phyloP scores from a whole-genome alignment of 2,888 invertebrate genomes.

The Miltochrista miniata region DNA sequence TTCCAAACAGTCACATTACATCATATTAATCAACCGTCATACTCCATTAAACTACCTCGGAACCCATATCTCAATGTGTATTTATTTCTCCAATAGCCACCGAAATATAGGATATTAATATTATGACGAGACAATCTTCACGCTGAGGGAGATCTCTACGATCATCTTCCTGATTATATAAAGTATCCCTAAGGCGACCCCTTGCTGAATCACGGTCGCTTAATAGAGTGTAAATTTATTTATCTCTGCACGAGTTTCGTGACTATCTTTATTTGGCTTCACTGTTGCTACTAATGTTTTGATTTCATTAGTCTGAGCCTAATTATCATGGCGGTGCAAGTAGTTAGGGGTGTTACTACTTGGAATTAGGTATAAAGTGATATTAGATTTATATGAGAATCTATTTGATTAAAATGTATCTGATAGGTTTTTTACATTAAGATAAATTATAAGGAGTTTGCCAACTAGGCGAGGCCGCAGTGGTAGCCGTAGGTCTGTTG shows the following conservation, averaged over 20 bases:
- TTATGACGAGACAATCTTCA: constrained; percentile 8
- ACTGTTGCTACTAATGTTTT: constrained; percentile 33
- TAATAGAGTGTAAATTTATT: constrained; percentile 72
- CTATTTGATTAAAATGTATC: background rate
- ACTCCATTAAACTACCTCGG: no score
- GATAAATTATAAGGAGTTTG: no score
- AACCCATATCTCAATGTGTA: background rate
- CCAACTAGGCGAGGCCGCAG: no score
- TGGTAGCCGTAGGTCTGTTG: no score
- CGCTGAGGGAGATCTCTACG: constrained; percentile 2
- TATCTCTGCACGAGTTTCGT: constrained; percentile 39
- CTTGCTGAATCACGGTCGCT: constrained; percentile 65
- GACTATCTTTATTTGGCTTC: constrained; percentile 35
- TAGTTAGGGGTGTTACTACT: constrained; percentile 12
- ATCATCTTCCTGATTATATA: constrained; percentile 13
- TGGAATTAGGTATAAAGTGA: background rate
- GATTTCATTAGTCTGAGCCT: constrained; percentile 41
- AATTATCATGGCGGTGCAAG: constrained; percentile 26
- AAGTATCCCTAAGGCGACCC: constrained; percentile 29
- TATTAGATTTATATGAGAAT: background rate
- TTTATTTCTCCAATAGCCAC: background rate
- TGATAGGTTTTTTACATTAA: background rate
- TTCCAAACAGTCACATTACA: no score
- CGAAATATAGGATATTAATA: constrained; percentile 1
- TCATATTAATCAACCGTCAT: no score